Evolutionary conservation across 2,797 vertebrate genomes (phyloP), one percentile per base, ranked within the genome.

Genomic region (Podargus strigoides): DNA sequence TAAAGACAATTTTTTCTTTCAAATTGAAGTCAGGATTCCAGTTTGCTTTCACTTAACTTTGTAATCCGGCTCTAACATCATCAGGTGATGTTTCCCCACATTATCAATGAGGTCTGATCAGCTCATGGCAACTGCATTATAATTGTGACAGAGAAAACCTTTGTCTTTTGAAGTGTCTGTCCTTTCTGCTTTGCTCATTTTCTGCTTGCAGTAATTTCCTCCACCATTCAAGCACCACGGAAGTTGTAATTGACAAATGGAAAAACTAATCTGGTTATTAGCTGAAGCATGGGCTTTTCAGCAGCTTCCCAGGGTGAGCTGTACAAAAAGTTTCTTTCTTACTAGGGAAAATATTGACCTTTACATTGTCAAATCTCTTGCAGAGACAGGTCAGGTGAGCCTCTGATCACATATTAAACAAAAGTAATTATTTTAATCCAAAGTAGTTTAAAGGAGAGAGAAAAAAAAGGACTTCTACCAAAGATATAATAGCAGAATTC

Each of bases 361-460:
- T 87, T 87, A 62, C 0, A 1, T 59, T 62, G 89, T 12, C 79
- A 77, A 36, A 66, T 5, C 39, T 30, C 82, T 68, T 87, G 82
- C 91, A 91, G 62, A 87, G 85, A 69, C 82, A 86, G 85, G 79
- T 85, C 72, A 94, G 91, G 91, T 84, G 82, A 92, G 73, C 10
- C 82, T 92, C 87, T 75, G 70, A 81, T 83, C 82, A 66, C 12
- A 1, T 30, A 41, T n/a, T 24, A 85, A 91, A 94, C 63, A 93
- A 87, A 95, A 94, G 78, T 10, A 83, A 92, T 86, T 94, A 55
- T 91, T 94, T 89, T 81, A 93, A 95, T 81, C 44, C 85, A 39
- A 47, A 32, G 24, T 2, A 60, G 21, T 86, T 95, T 89, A 84
- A 92, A 91, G 69, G 24, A 75, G 42, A 90, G 37, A 20, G 62